Evolutionary conservation across 2,113 vertebrate species (phyloP), one percentile per base, ranked within the genome.

Genomic region (Murina feae): DNA sequence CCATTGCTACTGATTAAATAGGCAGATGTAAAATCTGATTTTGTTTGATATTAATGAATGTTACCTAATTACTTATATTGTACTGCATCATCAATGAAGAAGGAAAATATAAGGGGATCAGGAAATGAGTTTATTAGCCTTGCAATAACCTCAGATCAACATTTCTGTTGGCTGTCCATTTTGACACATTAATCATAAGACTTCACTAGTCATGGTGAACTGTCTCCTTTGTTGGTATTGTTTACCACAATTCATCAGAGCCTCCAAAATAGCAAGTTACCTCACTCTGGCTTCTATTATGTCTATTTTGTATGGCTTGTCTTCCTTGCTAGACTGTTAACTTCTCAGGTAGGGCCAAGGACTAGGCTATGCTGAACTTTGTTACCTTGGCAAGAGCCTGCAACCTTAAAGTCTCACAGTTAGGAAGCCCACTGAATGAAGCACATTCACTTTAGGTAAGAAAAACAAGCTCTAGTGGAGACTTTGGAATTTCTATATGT

Each of bases 1-100:
- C 83, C 21, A 75, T 89, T 9, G 37, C 14, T 4, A 51, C 30
- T 89, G 55, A 90, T 93, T 91, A 82, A 86, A 86, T 79, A 89
- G 25, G 60, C 14, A 91, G 89, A 90, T 66, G 23, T 69, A 87
- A 89, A 87, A 74, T 69, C 32, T 69, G 80, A 86, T 87, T 90
- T 82, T 91, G 32, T 71, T 90, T 82, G 35, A 95, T 84, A 42
- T 14, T 89, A 83, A 84, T 60, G 32, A 97, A 85, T 85, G 30
- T 6, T 88, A 63, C 72, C 60, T 58, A 87, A 88, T 76, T 90
- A 44, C 39, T 68, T 71, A 84, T 69, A 71, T 97, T 12, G 18
- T 30, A 89, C n/a, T 92, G 20, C 2, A 18, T 86, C n/a, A 14
- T 86, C 25, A 11, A 0, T 85, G 37, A 96, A 78, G 2, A n/a